Percentiles rank a stretch among this genome's conserved stretches.
These are phyloP conservation scores for Tachysurus vachellii DNA, from an alignment of 2,113 vertebrate genomes.

Conservation along the genomic window DNA sequence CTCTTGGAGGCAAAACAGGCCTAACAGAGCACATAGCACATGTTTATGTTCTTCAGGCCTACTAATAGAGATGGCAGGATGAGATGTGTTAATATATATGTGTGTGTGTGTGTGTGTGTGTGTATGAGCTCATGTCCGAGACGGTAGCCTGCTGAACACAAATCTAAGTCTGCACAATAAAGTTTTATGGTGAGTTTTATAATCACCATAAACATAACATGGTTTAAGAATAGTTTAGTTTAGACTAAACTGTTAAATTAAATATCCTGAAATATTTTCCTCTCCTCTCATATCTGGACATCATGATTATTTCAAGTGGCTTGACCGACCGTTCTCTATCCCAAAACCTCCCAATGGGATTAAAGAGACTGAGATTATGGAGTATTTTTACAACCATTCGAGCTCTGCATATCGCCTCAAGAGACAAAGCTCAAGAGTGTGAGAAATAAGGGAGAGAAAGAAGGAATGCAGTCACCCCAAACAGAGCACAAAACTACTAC, in stretches of 20 bases:
- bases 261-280: slow-evolving; percentile 26
- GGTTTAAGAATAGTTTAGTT: not conserved
- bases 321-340: slow-evolving; percentile 20
- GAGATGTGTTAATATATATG: not conserved
- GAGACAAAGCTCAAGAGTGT: slow-evolving; percentile 46
- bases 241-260: not conserved
- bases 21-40: slow-evolving; percentile 17
- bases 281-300: too few species aligned
- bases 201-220: not conserved
- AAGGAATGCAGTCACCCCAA: slow-evolving; percentile 16
- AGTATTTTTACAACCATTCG: slow-evolving; percentile 48
- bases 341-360: slow-evolving; percentile 40
- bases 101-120: not conserved
- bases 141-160: not conserved
- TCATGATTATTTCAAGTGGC: not conserved
- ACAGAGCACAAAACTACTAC: not conserved
- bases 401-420: slow-evolving; percentile 26
- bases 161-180: not conserved
- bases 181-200: not conserved
- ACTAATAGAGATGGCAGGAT: slow-evolving; percentile 28
- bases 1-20: slow-evolving; percentile 19
- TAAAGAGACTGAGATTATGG: slow-evolving; percentile 30
- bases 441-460: slow-evolving; percentile 35
- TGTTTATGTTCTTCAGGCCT: slow-evolving; percentile 34
- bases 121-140: not conserved